Conservation (phyloP, 2,797 vertebrate genomes). For the Mormyrops attenuatus region DNA sequence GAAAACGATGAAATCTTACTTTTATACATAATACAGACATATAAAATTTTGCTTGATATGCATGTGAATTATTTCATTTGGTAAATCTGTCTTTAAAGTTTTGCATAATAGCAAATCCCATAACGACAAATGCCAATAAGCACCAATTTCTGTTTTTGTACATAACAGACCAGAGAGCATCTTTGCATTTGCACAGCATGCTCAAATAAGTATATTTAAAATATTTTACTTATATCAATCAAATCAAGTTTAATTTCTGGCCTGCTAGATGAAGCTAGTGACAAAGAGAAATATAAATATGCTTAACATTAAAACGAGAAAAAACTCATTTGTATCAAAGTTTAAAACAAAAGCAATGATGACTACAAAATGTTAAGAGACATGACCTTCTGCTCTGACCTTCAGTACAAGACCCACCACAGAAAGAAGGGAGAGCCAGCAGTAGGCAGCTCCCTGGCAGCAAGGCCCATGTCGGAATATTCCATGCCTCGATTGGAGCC, state of each 20-base stretch:
- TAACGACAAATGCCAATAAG: not conserved
- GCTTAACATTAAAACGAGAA: not conserved
- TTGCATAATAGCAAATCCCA: not conserved
- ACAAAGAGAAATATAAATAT: not conserved
- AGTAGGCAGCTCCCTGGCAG: not conserved
- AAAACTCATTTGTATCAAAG: not conserved
- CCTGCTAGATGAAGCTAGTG: not conserved
- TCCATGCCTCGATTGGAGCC: conserved; percentile 23
- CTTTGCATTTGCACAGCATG: not conserved
- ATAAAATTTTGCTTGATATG: not conserved
- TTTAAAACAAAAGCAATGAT: not conserved
- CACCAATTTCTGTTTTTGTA: not conserved
- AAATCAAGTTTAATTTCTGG: not conserved
- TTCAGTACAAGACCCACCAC: conserved; percentile 6
- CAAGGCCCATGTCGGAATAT: conserved; percentile 4
- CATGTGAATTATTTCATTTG: not conserved
- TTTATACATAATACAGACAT: not conserved
- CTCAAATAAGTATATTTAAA: not conserved
- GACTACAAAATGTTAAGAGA: not conserved
- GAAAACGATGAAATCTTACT: not conserved
- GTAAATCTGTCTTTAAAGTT: not conserved
- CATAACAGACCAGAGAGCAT: not conserved
- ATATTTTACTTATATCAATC: not conserved
- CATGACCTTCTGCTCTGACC: not conserved
- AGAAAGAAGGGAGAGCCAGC: not conserved